Evolutionary conservation across 2,797 vertebrate genomes (phyloP).

Genomic region (Sebastes diaconus): DNA sequence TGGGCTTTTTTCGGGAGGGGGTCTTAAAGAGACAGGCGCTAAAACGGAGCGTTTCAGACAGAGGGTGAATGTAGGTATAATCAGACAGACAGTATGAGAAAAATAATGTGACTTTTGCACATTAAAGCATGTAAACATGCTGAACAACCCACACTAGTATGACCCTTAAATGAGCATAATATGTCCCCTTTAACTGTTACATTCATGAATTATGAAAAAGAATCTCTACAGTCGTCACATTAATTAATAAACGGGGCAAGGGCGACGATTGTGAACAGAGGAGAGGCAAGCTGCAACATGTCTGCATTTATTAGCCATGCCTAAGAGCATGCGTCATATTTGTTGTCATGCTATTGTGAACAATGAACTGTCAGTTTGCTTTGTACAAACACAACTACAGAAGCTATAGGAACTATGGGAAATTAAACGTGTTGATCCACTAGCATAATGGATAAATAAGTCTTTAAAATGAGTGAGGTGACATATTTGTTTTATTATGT

Average conservation of each 20-base stretch:
- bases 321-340: slow-evolving; percentile 18
- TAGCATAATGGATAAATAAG: not conserved
- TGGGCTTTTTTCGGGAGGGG: too few relatives aligned
- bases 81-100: too few relatives aligned
- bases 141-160: too few relatives aligned
- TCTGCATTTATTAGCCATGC: slow-evolving; percentile 2
- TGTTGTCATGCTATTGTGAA: slow-evolving; percentile 27
- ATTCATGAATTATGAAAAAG: not conserved
- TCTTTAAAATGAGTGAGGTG: not conserved
- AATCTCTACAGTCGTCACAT: not conserved
- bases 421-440: not conserved
- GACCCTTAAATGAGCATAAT: too few relatives aligned
- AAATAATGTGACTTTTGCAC: too few relatives aligned
- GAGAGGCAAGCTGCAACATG: not conserved
- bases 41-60: too few relatives aligned
- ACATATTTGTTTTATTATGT: not conserved
- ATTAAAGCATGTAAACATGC: too few relatives aligned
- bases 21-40: too few relatives aligned
- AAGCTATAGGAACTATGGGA: not conserved
- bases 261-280: not conserved
- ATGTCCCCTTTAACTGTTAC: not conserved
- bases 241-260: not conserved
- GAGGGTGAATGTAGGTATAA: too few relatives aligned
- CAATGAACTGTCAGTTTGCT: slow-evolving; percentile 5
- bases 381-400: slow-evolving; percentile 2